Base-by-base conservation (phyloP, 1,140 invertebrate species). In the Papilio helenus region DNA sequence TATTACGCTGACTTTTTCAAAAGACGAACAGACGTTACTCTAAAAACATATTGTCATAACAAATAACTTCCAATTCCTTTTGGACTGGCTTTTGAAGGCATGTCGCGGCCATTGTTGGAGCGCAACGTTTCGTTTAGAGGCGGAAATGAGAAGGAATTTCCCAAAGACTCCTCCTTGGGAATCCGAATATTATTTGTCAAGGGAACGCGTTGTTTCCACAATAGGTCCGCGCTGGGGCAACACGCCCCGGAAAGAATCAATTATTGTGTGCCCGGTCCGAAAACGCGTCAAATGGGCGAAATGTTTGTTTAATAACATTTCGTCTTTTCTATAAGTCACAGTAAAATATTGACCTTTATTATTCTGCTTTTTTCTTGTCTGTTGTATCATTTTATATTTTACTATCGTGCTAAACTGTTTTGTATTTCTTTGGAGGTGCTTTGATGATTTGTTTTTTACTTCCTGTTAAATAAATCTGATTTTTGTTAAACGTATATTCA, bases 271-370 rank as follows among this genome's bases (percentile, higher is more conserved):
- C 89, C 85, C 88, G 80, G 86, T 85, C 89, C 87, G 85, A 86
- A 91, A 87, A 88, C 87, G 89, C 88, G 90, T 90, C 87, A 86
- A 92, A 93, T 93, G 90, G 93, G 91, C 90, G 91, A 93, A 91
- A 90, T 94, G 92, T 94, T 94, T 94, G 93, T 94, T 92, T 94
- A 94, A 94, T 93, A 94, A 94, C 92, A 93, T 93, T 92, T 88
- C 86, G 88, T 84, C 82, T 87, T 87, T 87, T 82, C 86, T 87
- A 90, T 88, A 93, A 87, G 88, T 92, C 87, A 84, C 72, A 80
- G 85, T 91, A 86, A 93, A 91, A 91, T 92, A 91, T 93, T 90
- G 89, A 82, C 85, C 80, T 87, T 91, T 92, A 87, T 92, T 86
- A 85, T 80, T 44, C 76, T 76, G 76, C 72, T 88, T 86, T 89